Evolutionary conservation across 2,888 invertebrate species (phyloP), one percentile per base, ranked within the genome.

Genomic region (Thyatira batis): DNA sequence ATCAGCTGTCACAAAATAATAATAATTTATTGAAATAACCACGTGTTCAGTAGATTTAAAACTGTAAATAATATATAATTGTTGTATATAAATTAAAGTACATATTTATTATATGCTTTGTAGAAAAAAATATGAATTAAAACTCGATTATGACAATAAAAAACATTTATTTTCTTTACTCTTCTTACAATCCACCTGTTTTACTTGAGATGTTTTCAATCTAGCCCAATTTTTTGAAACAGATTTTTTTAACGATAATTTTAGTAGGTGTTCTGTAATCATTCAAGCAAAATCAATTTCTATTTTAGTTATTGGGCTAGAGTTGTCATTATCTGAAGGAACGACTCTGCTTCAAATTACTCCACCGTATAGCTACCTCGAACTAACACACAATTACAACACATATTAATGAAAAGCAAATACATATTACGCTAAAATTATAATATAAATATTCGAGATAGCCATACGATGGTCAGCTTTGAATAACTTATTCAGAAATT

Each of bases 121-220:
- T 70, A 69, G 67, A 65, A 60, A 77, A 88, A 86, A n/a, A n/a
- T n/a, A n/a, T n/a, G n/a, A n/a, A n/a, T n/a, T 86, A 85, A 89
- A 89, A 87, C 73, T 76, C 81, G 62, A 76, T 63, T 83, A 70
- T 84, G 87, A 86, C 88, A 89, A 89, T 90, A 87, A 85, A 89
- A 89, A 90, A 87, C 86, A 79, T 89, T 87, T 88, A 86, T 85
- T 87, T 79, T 39, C 39, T 17, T 60, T 76, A 71, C 73, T 71
- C 67, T 59, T 63, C 58, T 58, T 55, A 61, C 65, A 60, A 39
- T 39, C 39, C 8, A 25, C 25, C 13, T n/a, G n/a, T n/a, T 27
- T 48, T 27, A 27, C 13, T 11, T 17, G 1, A 9, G 23, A 28
- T 10, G 3, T 27, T 27, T 27, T 11, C 8, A 27, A 9, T 46